A percentile compares a stretch with the other conserved stretches of the same genome.
Conservation (phyloP, 2,797 vertebrate genomes). For the Zalophus californianus region DNA sequence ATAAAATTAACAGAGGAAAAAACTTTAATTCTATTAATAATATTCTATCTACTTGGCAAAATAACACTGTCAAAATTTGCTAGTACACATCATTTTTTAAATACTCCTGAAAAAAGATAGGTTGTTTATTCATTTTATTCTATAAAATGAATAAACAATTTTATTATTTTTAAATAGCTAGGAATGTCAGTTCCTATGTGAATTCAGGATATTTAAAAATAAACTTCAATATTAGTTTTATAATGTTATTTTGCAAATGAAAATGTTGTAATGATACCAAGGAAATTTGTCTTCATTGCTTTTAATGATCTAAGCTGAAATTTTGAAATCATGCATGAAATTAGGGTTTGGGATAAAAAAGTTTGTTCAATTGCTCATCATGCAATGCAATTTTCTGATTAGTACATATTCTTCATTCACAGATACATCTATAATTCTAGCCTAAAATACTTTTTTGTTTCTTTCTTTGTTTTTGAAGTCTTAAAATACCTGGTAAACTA, state of each 20-base stretch:
- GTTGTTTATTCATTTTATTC: background rate
- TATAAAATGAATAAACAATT: background rate
- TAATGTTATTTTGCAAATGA: background rate
- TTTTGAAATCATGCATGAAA: slow-evolving; percentile 17
- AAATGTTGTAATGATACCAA: background rate
- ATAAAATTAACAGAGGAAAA: slow-evolving; percentile 65
- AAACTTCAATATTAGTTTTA: background rate
- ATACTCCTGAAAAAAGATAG: background rate
- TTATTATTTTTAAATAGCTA: background rate
- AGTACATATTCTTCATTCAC: background rate
- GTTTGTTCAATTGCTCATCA: background rate
- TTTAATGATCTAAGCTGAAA: background rate
- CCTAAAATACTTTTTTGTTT: background rate
- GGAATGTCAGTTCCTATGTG: background rate
- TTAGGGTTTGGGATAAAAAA: background rate
- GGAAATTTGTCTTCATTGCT: background rate
- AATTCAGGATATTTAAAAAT: background rate
- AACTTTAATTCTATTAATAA: slow-evolving; percentile 45
- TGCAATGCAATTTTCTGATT: background rate
- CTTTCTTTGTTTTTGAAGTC: background rate
- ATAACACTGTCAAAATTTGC: slow-evolving; percentile 37
- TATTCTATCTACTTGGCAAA: background rate
- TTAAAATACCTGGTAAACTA: background rate
- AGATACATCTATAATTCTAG: background rate
- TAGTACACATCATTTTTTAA: background rate